Evolutionary conservation across 35 echinoderm and acorn worm species (phyloP).

Genomic region (Patiria miniata): DNA sequence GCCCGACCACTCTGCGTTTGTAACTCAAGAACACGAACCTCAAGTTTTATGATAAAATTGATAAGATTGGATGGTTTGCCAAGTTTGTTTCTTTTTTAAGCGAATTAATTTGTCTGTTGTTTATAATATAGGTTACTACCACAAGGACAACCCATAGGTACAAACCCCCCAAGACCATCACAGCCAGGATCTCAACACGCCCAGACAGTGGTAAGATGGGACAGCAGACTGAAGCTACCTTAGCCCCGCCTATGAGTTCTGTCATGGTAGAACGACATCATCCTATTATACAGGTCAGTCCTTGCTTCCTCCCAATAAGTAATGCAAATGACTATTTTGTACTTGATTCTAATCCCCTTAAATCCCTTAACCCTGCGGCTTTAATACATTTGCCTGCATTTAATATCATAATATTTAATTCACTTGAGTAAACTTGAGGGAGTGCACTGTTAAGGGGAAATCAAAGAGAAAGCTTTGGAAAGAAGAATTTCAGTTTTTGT

Average conservation of each 20-base stretch:
- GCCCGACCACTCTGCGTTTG: too few relatives aligned
- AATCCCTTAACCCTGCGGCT: neutral
- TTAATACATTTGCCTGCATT: neutral
- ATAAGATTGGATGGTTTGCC: too few relatives aligned
- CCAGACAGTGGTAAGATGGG: slow-evolving; percentile 30
- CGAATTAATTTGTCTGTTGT: too few relatives aligned
- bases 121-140: neutral
- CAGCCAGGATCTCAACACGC: slow-evolving; percentile 54
- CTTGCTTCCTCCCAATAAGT: neutral
- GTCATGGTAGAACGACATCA: slow-evolving; percentile 94
- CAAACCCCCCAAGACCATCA: slow-evolving; percentile 52
- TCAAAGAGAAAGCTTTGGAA: neutral
- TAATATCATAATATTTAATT: neutral
- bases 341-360: neutral
- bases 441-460: neutral
- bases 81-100: too few relatives aligned
- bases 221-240: slow-evolving; percentile 13
- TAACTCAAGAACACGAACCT: too few relatives aligned
- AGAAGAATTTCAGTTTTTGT: too few relatives aligned
- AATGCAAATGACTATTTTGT: too few relatives aligned
- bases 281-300: slow-evolving; percentile 87
- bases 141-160: slow-evolving; percentile 27
- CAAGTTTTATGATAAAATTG: too few relatives aligned
- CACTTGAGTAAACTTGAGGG: neutral
- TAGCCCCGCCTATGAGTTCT: slow-evolving; percentile 92